A percentile compares a stretch with the other conserved stretches of the same genome.
These are phyloP conservation scores for Malurus melanocephalus DNA, from an alignment of 2,113 vertebrate genomes.

Conservation along the genomic window DNA sequence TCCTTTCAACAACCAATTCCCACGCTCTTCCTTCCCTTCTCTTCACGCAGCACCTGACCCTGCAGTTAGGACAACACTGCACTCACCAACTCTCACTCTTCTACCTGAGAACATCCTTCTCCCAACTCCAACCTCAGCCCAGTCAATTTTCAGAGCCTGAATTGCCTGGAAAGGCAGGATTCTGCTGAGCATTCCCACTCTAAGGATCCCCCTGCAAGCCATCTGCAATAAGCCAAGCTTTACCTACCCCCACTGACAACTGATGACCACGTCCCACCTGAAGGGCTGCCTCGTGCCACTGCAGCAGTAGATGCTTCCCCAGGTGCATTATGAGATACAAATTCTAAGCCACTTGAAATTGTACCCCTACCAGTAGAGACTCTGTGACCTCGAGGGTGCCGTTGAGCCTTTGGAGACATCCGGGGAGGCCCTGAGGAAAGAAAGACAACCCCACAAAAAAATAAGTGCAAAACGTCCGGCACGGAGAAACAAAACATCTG, in stretches of 20 bases:
- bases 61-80: not conserved
- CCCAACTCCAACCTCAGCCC: not conserved
- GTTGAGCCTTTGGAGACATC: constrained; percentile 98
- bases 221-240: constrained; percentile 46
- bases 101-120: not conserved
- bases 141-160: not conserved
- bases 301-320: constrained; percentile 82
- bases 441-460: constrained; percentile 53
- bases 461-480: constrained; percentile 17
- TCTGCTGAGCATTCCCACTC: constrained; percentile 19
- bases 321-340: constrained; percentile 86
- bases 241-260: constrained; percentile 94
- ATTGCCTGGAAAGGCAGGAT: not conserved
- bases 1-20: not conserved
- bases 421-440: constrained; percentile 88
- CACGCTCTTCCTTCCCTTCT: not conserved
- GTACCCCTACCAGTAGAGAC: constrained; percentile 86
- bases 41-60: not conserved
- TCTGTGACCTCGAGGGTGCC: constrained; percentile 92
- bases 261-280: constrained; percentile 95
- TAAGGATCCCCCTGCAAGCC: constrained; percentile 38
- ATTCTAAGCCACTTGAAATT: constrained; percentile 86
- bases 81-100: not conserved
- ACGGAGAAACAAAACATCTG: not conserved
- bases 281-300: constrained; percentile 86